Base-by-base conservation (phyloP, 2,113 vertebrate species). In the Paradisaea rubra region DNA sequence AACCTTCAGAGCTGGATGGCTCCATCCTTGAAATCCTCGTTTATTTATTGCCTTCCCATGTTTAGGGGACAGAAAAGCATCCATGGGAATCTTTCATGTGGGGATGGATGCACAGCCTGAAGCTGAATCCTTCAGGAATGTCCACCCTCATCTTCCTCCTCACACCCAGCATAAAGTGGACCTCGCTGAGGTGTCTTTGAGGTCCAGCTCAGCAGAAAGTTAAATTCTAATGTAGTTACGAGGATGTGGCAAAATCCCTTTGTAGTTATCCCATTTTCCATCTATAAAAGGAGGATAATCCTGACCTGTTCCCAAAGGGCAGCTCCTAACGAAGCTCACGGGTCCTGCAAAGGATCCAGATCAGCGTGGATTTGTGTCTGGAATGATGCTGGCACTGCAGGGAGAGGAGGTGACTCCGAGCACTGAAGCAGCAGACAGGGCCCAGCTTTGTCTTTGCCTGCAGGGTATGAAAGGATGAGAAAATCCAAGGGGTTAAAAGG, bases 61-160 rank as follows among this genome's bases (percentile, higher is more conserved):
- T 13, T 18, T 13, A 17, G 31, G 39, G 20, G 7, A 9, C 7
- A 2, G 3, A 6, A 71, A 52, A 61, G 24, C 37, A 44, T 35
- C 25, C 2, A 0, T 7, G 33, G 77, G 59, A 25, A 9, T 18
- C 8, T 57, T 28, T 35, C 10, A 2, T 2, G 11, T 35, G 15
- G 28, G 20, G 52, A 6, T 30, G 56, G 69, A 18, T 20, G 28
- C 3, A 0, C 6, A 45, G 61, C 35, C 17, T n/a, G 39, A 13
- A 89, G 56, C 18, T 61, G 52, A 45, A 66, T 11, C 21, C 33
- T 42, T 57, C 42, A 19, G 70, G 45, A 22, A 37, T 31, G 11
- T 27, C 39, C 52, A 41, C 6, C 47, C 60, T 25, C 22, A 8
- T 53, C 70, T 28, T 66, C 68, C 15, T 74, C 57, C 52, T 54